A percentile compares a stretch with the other conserved stretches of the same genome.
These are phyloP conservation scores for Drosophila melanogaster DNA, from an alignment of 1,140 invertebrate species.

Conservation along the genomic window DNA sequence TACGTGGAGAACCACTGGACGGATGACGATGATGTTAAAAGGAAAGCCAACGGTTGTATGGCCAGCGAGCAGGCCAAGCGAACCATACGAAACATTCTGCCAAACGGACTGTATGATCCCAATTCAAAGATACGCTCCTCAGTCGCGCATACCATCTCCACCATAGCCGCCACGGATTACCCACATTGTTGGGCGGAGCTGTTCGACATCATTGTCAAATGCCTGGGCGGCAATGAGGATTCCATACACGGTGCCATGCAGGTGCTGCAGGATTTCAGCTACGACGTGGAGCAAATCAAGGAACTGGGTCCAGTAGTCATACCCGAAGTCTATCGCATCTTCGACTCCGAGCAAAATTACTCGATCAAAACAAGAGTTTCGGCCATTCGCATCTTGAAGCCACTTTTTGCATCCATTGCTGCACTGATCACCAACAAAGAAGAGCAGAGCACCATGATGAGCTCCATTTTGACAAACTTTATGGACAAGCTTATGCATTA, in stretches of 20 bases:
- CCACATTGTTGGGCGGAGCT: constrained; percentile 91
- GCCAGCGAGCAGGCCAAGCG: constrained; percentile 87
- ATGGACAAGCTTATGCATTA: constrained; percentile 89
- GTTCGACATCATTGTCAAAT: constrained; percentile 90
- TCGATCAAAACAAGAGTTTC: constrained; percentile 76
- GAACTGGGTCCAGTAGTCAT: constrained; percentile 91
- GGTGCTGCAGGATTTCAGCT: constrained; percentile 90
- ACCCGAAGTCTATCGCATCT: constrained; percentile 91
- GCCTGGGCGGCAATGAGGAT: constrained; percentile 86
- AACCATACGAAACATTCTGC: constrained; percentile 88
- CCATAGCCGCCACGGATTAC: constrained; percentile 92
- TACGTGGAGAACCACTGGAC: constrained; percentile 92
- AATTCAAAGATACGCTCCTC: constrained; percentile 90
- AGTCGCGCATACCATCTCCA: constrained; percentile 91
- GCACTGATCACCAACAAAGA: constrained; percentile 87
- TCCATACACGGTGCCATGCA: constrained; percentile 92
- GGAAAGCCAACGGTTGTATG: constrained; percentile 66
- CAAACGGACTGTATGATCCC: constrained; percentile 88
- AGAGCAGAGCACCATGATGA: constrained; percentile 89
- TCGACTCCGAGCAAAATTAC: constrained; percentile 88
- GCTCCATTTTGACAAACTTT: constrained; percentile 89
- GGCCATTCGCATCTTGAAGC: constrained; percentile 79
- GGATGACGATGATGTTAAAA: constrained; percentile 62
- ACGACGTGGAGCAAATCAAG: constrained; percentile 90
- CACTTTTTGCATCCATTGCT: constrained; percentile 85